Evolutionary conservation across 2,113 vertebrate genomes (phyloP).

Genomic region (Tichodroma muraria): DNA sequence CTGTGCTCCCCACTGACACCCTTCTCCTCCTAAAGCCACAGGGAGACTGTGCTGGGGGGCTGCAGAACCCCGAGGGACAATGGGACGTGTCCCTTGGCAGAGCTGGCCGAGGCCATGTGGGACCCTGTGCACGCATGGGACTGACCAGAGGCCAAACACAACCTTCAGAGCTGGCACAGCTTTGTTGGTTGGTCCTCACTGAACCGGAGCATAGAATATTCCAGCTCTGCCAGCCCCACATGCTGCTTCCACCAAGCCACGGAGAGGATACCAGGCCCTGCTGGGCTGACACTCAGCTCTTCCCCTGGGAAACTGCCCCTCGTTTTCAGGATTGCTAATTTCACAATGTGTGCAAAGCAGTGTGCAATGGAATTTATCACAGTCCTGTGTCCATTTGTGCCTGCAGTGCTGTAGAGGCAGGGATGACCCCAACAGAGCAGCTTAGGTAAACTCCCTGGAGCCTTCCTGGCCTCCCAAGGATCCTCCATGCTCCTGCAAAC

Average conservation of each 20-base stretch:
- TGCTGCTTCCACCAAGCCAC: not conserved
- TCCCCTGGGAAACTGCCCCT: not conserved
- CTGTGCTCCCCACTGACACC: not conserved
- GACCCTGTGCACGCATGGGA: accelerated
- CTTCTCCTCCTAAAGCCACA: not conserved
- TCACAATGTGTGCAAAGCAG: not conserved
- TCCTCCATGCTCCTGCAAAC: not conserved
- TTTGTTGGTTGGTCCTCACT: accelerated
- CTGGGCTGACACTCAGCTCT: not conserved
- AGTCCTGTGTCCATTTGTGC: not conserved
- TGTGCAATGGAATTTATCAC: not conserved
- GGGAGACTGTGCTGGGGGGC: not conserved
- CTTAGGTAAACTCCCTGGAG: not conserved
- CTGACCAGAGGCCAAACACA: not conserved
- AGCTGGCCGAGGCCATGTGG: accelerated
- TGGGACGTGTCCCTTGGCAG: accelerated
- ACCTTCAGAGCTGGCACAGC: not conserved
- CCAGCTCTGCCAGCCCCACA: not conserved
- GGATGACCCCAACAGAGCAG: not conserved
- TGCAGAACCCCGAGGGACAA: not conserved
- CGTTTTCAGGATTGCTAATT: not conserved
- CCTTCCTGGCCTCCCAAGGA: not conserved
- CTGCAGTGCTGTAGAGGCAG: not conserved
- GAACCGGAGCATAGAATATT: accelerated
- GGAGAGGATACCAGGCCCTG: not conserved